Evolutionary conservation across 1,140 invertebrate species (phyloP).

Genomic region (Scaptomyza pallida): DNA sequence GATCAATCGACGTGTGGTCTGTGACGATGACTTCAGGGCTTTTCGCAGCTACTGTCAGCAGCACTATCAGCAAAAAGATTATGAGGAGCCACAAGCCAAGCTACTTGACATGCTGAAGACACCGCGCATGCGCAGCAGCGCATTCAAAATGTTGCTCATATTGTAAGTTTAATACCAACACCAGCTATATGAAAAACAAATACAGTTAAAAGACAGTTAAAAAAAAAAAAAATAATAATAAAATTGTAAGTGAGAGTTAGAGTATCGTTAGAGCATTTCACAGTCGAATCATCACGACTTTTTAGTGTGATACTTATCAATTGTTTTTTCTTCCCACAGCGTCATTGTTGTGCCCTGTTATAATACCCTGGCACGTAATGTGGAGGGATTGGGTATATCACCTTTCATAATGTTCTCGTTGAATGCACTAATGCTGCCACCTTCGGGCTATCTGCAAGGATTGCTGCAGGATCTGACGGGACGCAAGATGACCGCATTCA

Average conservation of each 20-base stretch:
- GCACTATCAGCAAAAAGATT: constrained; percentile 25
- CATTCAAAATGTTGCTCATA: constrained; percentile 85
- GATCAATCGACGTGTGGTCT: constrained; percentile 85
- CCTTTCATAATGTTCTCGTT: constrained; percentile 86
- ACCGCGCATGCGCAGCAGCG: constrained; percentile 85
- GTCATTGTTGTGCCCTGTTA: constrained; percentile 86
- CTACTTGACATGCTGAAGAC: constrained; percentile 85
- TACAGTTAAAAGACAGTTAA: too few relatives aligned
- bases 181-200: too few relatives aligned
- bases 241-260: too few relatives aligned
- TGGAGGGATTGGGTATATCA: constrained; percentile 85
- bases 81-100: constrained; percentile 63
- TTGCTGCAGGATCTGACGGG: constrained; percentile 85
- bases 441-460: constrained; percentile 85
- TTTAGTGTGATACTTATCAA: too few relatives aligned
- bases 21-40: constrained; percentile 80
- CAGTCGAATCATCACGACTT: too few relatives aligned
- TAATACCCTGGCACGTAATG: constrained; percentile 86
- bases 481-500: constrained; percentile 85
- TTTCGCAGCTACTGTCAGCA: constrained; percentile 82
- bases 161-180: too few relatives aligned
- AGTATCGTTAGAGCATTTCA: too few relatives aligned
- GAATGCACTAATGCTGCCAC: constrained; percentile 85
- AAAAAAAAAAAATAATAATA: too few relatives aligned
- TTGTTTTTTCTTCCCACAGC: constrained; percentile 55